Evolutionary conservation across 2,113 vertebrate species (phyloP), one percentile per base, ranked within the genome.

Genomic region (Vidua macroura): DNA sequence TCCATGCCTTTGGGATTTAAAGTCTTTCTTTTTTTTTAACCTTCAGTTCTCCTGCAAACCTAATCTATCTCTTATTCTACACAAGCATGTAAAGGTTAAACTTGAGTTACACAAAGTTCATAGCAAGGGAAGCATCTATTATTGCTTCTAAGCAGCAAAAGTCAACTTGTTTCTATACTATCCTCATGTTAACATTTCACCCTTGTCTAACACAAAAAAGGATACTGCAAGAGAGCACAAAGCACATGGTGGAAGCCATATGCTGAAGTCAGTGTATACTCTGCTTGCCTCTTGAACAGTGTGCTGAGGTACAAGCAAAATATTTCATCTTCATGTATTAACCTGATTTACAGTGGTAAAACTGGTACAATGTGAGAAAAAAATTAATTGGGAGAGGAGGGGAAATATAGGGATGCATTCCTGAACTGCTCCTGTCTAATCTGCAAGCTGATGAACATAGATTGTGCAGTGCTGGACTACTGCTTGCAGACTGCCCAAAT

Each of bases 11-110:
- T 72, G 90, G 82, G 95, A 93, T 92, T 93, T 95, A 60, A 94
- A 59, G 52, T 49, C 18, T 69, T 76, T 31, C 44, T 53, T 39
- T 35, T 64, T 35, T 79, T 88, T 86, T 84, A 94, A 79, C 89
- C 81, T 92, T 87, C 78, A 83, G 39, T 77, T 56, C 70, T 90
- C 53, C 75, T 73, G 79, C 55, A 94, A 80, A 91, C 67, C 62
- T 93, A 95, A 91, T 95, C 86, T 89, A 25, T 79, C 87, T 92
- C 83, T 92, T 92, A 93, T 88, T 90, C 91, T 94, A 80, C 63
- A 92, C 49, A 85, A 82, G 70, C 78, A 90, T 90, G 68, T 95
- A 93, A 93, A 97, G 94, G 92, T 95, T 97, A 95, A 92, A 66
- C 82, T 52, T 83, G 90, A 92, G 59, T 95, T 89, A 90, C 93